Evolutionary conservation across 2,797 vertebrate genomes (phyloP).

Genomic region (Takifugu ocellatus): DNA sequence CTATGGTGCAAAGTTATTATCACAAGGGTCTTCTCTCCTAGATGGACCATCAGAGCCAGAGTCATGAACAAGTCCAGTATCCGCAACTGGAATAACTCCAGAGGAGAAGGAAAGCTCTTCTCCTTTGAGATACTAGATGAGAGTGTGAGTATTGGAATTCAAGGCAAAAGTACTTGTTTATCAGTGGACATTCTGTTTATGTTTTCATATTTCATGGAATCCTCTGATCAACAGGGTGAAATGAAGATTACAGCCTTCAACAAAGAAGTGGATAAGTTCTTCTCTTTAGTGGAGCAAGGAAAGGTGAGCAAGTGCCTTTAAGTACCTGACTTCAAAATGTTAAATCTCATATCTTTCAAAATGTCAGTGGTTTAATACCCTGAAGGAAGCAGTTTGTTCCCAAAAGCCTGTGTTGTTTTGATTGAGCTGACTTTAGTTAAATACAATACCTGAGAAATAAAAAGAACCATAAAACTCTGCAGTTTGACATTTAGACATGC

Average conservation of each 20-base stretch:
- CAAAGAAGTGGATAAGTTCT: slow-evolving; percentile 94
- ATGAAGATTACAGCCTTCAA: slow-evolving; percentile 95
- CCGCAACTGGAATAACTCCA: slow-evolving; percentile 94
- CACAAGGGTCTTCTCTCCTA: slow-evolving; percentile 43
- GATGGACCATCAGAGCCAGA: slow-evolving; percentile 92
- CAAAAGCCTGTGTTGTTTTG: not conserved
- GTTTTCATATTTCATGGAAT: slow-evolving; percentile 24
- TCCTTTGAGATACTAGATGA: slow-evolving; percentile 92
- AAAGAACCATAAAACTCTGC: slow-evolving; percentile 9
- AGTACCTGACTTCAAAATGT: slow-evolving; percentile 16
- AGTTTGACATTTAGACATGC: slow-evolving; percentile 6
- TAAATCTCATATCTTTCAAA: slow-evolving; percentile 18
- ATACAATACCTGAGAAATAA: slow-evolving; percentile 2
- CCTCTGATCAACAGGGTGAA: slow-evolving; percentile 83
- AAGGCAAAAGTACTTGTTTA: slow-evolving; percentile 15
- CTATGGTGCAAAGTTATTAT: not conserved
- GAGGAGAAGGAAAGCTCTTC: slow-evolving; percentile 92
- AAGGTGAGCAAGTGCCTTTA: slow-evolving; percentile 79
- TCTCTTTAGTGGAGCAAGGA: slow-evolving; percentile 88
- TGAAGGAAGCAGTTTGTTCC: slow-evolving; percentile 1
- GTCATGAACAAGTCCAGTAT: slow-evolving; percentile 90
- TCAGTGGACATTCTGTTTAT: not conserved
- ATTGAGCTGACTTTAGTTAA: not conserved
- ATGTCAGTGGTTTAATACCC: not conserved
- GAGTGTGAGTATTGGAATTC: slow-evolving; percentile 80